These are phyloP conservation scores for Cygnus olor DNA, from an alignment of 2,797 vertebrate genomes.

Conservation along the genomic window DNA sequence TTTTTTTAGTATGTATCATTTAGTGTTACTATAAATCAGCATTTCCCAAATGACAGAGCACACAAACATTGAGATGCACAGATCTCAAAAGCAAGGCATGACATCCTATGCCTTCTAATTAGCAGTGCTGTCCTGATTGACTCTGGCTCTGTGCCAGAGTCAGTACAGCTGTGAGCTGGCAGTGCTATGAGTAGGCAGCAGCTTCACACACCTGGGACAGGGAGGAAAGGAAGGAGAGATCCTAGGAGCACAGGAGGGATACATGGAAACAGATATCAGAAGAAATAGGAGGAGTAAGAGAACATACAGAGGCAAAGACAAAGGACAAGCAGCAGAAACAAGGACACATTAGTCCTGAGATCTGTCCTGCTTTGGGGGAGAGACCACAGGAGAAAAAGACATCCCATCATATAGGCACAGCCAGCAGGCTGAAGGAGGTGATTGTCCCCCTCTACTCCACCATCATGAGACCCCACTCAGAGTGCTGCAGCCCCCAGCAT, in stretches of 20 bases:
- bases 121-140: not conserved
- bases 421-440: no score
- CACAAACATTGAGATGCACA: not conserved
- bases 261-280: not conserved
- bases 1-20: not conserved
- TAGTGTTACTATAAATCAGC: not conserved
- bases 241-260: not conserved
- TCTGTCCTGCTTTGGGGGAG: not conserved
- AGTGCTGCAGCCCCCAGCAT: no score
- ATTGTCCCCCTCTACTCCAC: no score
- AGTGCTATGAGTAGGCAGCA: not conserved
- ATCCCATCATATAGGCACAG: not conserved
- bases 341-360: not conserved
- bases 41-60: not conserved
- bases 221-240: not conserved
- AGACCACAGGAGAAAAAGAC: not conserved
- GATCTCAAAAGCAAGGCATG: not conserved
- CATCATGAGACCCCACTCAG: no score
- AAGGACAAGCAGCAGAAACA: not conserved
- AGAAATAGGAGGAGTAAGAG: not conserved
- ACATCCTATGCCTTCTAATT: not conserved
- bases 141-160: not conserved
- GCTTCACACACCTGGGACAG: not conserved
- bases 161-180: not conserved
- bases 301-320: not conserved